Percentiles rank a stretch among this genome's conserved stretches.
phyloP scores from a whole-genome alignment of 2,888 invertebrate species.

The Tetranychus piercei region DNA sequence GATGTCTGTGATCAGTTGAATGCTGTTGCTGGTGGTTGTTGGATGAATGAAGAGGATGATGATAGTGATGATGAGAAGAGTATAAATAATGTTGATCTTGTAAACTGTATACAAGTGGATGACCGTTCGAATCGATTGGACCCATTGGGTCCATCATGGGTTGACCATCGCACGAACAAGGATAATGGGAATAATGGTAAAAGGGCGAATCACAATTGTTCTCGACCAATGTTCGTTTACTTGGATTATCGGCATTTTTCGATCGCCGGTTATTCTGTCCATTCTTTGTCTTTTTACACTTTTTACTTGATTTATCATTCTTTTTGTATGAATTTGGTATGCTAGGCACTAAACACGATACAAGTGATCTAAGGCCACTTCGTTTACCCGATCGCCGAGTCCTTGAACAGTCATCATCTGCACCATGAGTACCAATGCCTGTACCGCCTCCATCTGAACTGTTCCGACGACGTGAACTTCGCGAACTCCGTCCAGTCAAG shows the following conservation, averaged over 20 bases:
- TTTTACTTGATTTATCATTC: background rate
- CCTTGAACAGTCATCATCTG: too few species aligned
- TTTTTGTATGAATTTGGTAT: slow-evolving; percentile 11
- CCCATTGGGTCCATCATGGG: background rate
- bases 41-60: background rate
- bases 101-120: background rate
- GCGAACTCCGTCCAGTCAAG: background rate
- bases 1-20: background rate
- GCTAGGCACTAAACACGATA: slow-evolving; percentile 9
- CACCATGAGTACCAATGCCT: background rate
- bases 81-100: background rate
- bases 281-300: background rate
- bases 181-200: background rate
- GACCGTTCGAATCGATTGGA: background rate
- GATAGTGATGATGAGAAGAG: background rate
- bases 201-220: background rate
- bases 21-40: background rate
- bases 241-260: too few species aligned
- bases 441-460: background rate
- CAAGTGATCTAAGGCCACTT: slow-evolving; percentile 12
- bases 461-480: background rate
- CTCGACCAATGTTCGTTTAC: too few species aligned
- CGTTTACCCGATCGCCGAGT: background rate
- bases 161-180: background rate
- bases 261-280: too few species aligned